A percentile compares a stretch with the other conserved stretches of the same genome.
Evolutionary conservation across 1,140 invertebrate species (phyloP).

Genomic region (Dreissena rostriformis): DNA sequence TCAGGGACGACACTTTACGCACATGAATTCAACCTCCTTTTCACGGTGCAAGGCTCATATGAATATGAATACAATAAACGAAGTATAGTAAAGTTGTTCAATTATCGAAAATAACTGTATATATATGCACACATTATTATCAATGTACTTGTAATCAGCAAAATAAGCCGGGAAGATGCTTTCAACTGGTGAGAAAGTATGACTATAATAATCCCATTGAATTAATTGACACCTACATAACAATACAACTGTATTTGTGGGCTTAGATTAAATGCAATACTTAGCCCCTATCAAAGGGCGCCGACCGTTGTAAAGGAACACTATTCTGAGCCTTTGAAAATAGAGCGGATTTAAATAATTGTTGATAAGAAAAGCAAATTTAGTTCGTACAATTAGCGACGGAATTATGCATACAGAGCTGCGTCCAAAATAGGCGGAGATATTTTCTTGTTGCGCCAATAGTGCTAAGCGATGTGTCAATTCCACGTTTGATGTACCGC

Average conservation of each 20-base stretch:
- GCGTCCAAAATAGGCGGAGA: not conserved
- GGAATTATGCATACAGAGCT: not conserved
- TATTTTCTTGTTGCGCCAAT: not conserved
- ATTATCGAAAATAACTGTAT: too few relatives aligned
- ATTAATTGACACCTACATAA: not conserved
- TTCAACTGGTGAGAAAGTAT: not conserved
- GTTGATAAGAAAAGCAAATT: not conserved
- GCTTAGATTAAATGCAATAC: not conserved
- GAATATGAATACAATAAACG: too few relatives aligned
- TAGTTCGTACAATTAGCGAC: not conserved
- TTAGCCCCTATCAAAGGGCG: not conserved
- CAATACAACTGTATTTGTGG: not conserved
- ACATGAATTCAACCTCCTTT: too few relatives aligned
- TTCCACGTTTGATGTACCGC: not conserved
- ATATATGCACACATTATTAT: too few relatives aligned
- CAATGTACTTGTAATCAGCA: too few relatives aligned
- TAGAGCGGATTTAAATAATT: not conserved
- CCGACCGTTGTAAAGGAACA: not conserved
- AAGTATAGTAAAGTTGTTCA: too few relatives aligned
- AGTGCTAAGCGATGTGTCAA: not conserved
- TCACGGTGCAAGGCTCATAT: too few relatives aligned
- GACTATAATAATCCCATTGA: not conserved
- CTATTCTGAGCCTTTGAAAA: not conserved
- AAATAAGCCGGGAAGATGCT: not conserved
- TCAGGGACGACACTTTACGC: too few relatives aligned